phyloP scores from a whole-genome alignment of 2,888 invertebrate species.

The Drepana falcataria region DNA sequence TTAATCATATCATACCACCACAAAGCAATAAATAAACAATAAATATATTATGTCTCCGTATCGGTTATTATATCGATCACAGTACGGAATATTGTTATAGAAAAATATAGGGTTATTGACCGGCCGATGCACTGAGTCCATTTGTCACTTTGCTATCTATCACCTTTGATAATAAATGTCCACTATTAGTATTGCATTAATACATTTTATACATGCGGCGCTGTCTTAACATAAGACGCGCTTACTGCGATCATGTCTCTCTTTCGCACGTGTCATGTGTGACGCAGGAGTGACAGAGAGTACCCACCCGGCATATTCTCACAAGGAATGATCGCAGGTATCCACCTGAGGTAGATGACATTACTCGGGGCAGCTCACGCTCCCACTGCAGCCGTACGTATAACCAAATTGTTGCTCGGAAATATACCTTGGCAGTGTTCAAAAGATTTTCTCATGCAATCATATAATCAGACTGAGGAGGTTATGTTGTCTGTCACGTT shows the following conservation, averaged over 20 bases:
- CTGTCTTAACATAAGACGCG: constrained; percentile 55
- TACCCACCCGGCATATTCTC: constrained; percentile 2
- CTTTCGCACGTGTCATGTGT: constrained; percentile 5
- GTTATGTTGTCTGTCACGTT: too few species aligned
- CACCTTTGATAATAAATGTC: constrained; percentile 29
- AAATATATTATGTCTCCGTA: constrained; percentile 50
- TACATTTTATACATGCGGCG: constrained; percentile 33
- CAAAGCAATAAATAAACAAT: constrained; percentile 60
- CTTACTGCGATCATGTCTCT: constrained; percentile 16
- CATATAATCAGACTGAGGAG: background rate
- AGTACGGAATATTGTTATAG: constrained; percentile 48
- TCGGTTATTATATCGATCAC: constrained; percentile 54
- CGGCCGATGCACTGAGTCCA: constrained; percentile 29
- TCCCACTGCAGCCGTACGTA: constrained; percentile 5
- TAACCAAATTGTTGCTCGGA: constrained; percentile 32
- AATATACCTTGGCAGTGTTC: constrained; percentile 32
- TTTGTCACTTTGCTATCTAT: constrained; percentile 63
- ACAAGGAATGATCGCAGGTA: constrained; percentile 11
- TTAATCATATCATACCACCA: constrained; percentile 38
- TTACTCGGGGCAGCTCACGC: background rate
- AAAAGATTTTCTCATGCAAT: background rate
- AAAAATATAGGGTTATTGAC: constrained; percentile 50
- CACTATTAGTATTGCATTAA: constrained; percentile 43
- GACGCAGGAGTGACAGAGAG: constrained; percentile 8
- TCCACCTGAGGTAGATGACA: constrained; percentile 8